A percentile compares a stretch with the other conserved stretches of the same genome.
Conservation (phyloP, 53 echinoderm and acorn worm species). For the Zoroaster sp. region DNA sequence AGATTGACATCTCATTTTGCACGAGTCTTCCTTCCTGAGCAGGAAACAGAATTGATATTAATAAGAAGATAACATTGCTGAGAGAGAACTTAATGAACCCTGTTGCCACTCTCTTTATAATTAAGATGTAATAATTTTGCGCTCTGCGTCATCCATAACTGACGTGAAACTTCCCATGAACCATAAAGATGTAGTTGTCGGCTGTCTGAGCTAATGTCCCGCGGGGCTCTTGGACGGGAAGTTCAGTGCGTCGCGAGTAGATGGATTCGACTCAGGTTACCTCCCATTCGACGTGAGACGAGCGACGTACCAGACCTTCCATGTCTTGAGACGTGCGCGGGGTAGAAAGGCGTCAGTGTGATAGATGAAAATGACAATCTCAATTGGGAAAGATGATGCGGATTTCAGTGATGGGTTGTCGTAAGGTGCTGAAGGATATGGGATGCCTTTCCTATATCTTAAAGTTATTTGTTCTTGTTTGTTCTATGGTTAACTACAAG, state of each 20-base stretch:
- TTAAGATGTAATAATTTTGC: not conserved
- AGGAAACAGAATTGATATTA: too few species aligned
- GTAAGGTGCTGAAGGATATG: not conserved
- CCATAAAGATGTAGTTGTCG: not conserved
- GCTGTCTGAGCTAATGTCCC: slow-evolving; percentile 1
- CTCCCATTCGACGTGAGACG: not conserved
- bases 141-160: not conserved
- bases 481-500: too few species aligned
- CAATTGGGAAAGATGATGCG: not conserved
- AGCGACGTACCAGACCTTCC: not conserved
- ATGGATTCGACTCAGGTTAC: not conserved
- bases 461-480: too few species aligned
- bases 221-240: not conserved
- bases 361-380: not conserved
- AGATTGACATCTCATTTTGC: too few species aligned
- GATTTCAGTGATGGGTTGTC: not conserved
- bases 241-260: not conserved
- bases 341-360: not conserved
- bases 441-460: not conserved
- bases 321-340: not conserved
- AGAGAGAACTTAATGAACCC: too few species aligned
- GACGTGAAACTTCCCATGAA: not conserved
- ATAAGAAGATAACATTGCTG: too few species aligned
- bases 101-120: too few species aligned
- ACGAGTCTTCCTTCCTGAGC: too few species aligned